Percentiles rank a stretch among this genome's conserved stretches.
phyloP scores from a whole-genome alignment of 2,113 vertebrate genomes.

The Cyanistes caeruleus region DNA sequence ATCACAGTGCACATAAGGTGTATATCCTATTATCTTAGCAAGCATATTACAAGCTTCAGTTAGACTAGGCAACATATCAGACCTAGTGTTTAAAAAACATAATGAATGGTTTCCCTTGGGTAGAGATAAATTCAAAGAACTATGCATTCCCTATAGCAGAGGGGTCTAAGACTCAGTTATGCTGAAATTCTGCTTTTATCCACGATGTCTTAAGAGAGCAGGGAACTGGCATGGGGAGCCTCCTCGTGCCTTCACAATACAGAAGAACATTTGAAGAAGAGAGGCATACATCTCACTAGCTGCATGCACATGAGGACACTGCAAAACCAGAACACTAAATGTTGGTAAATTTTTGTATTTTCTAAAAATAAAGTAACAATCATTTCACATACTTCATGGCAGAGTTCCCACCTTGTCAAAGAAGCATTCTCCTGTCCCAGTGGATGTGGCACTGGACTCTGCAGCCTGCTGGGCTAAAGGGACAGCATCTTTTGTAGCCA shows the following conservation, averaged over 20 bases:
- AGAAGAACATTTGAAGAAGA: not conserved
- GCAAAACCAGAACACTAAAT: not conserved
- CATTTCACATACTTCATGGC: not conserved
- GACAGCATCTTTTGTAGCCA: not conserved
- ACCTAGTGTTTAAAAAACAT: not conserved
- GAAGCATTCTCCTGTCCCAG: not conserved
- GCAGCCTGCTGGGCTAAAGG: not conserved
- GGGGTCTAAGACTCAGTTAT: not conserved
- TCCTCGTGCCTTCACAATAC: rapidly evolving
- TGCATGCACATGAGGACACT: not conserved
- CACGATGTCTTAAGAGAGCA: not conserved
- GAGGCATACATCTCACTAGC: not conserved
- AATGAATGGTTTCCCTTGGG: not conserved
- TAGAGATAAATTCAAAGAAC: not conserved
- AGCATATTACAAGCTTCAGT: not conserved
- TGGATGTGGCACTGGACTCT: not conserved
- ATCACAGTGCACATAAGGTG: not conserved
- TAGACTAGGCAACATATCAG: not conserved
- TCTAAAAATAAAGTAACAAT: not conserved
- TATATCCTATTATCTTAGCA: not conserved
- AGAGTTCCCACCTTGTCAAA: not conserved
- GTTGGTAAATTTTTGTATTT: not conserved
- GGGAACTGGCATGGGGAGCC: not conserved
- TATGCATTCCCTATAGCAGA: not conserved
- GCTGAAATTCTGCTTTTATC: not conserved